Evolutionary conservation across 2,888 invertebrate species (phyloP), one percentile per base, ranked within the genome.

Genomic region (Deilephila porcellus): DNA sequence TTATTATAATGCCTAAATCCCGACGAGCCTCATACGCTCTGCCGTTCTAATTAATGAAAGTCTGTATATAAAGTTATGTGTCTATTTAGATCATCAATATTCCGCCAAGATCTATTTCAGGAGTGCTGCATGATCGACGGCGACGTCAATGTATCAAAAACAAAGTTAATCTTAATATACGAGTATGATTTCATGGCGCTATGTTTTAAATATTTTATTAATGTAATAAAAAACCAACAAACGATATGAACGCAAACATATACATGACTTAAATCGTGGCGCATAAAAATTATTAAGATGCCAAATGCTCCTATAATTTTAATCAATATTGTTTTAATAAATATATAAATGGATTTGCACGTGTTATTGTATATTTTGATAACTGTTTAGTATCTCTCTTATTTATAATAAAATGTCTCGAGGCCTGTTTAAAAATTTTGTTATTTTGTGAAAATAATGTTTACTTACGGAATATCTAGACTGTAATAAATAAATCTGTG

Each of bases 271-370:
- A 45, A 20, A 64, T 14, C 63, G 34, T 11, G 45, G 37, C n/a
- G 20, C 37, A 64, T 45, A 64, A 60, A 60, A 64, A 45, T 45
- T 20, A 45, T 45, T 4, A 37, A 64, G 37, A n/a, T 11, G 34
- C 63, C n/a, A 37, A 34, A 19, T 11, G 11, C 14, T 62, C 62
- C 25, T 20, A 25, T 20, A 60, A 20, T 8, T 29, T 60, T 5
- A 17, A 20, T 64, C 37, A 64, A 64, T 64, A 64, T 45, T 64
- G n/a, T 64, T 45, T 45, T 45, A 37, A 60, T 60, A 29, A 64
- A 20, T 20, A 20, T 20, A n/a, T 64, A 14, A 64, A 45, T 45
- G 45, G 25, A 45, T 25, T 1, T 29, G 25, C 25, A 64, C 64
- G 45, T 62, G 62, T 62, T 62, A 34, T 19, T 11, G 32, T 19